phyloP scores from a whole-genome alignment of 2,797 vertebrate species.

The Neomorphus geoffroyi region DNA sequence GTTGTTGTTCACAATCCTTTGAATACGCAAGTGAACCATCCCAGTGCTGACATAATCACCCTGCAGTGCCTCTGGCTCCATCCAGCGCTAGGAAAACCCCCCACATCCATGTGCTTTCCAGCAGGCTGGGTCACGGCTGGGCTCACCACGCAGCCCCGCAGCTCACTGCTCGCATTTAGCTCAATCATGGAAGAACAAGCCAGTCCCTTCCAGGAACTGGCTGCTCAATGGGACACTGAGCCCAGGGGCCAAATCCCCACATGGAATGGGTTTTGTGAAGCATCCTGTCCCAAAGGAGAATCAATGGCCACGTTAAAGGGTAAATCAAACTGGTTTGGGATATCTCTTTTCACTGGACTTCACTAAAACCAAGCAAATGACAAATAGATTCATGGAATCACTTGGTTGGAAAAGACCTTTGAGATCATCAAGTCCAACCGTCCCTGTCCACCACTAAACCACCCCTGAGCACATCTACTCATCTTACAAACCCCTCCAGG shows the following conservation, averaged over 20 bases:
- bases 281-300: not conserved
- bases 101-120: rapidly evolving
- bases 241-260: rapidly evolving
- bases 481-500: no score
- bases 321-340: not conserved
- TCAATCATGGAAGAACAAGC: not conserved
- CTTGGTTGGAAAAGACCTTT: no score
- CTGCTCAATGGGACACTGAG: not conserved
- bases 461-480: no score
- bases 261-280: rapidly evolving
- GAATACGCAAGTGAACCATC: rapidly evolving
- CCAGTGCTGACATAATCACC: rapidly evolving
- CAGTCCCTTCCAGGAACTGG: rapidly evolving
- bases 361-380: not conserved
- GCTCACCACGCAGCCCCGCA: rapidly evolving
- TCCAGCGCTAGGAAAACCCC: not conserved
- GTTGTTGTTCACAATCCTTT: not conserved
- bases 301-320: not conserved
- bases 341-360: not conserved
- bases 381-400: no score
- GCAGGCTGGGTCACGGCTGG: not conserved
- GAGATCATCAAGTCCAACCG: no score
- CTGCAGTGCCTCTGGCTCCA: not conserved
- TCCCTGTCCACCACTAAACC: no score
- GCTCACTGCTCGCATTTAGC: rapidly evolving